Percentiles rank a stretch among this genome's conserved stretches.
These are phyloP conservation scores for Cynodonichthys magdalenae DNA, from an alignment of 2,797 vertebrate genomes.

Conservation along the genomic window DNA sequence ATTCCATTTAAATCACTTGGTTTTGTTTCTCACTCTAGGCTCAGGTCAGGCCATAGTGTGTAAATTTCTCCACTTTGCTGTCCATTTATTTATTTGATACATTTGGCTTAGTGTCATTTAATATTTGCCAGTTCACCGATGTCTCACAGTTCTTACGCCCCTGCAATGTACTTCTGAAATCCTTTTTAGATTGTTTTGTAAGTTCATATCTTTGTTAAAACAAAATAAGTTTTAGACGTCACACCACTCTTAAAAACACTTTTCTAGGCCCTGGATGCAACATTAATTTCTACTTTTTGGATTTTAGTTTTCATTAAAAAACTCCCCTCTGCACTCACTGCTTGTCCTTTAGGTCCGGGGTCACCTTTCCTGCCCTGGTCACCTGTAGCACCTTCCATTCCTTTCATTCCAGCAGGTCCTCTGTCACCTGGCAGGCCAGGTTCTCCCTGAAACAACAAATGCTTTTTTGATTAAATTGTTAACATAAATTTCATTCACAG, in stretches of 20 bases:
- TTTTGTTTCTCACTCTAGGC: background rate
- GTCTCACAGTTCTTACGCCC: background rate
- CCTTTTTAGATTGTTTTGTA: background rate
- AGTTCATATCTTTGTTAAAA: background rate
- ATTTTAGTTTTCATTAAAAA: background rate
- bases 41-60: no score
- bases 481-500: background rate
- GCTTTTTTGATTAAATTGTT: background rate
- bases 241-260: background rate
- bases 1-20: background rate
- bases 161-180: background rate
- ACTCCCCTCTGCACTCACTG: constrained; percentile 73
- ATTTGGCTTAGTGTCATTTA: no score
- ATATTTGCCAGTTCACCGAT: background rate
- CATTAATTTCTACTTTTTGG: background rate
- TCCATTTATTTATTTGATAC: no score
- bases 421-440: constrained; percentile 87
- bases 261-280: background rate
- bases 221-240: background rate
- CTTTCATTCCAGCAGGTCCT: constrained; percentile 86
- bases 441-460: constrained; percentile 84
- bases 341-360: constrained; percentile 87
- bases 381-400: constrained; percentile 83
- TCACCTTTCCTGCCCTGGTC: constrained; percentile 90
- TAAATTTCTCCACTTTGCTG: background rate